phyloP scores from a whole-genome alignment of 2,113 vertebrate genomes.

The Lynx canadensis region DNA sequence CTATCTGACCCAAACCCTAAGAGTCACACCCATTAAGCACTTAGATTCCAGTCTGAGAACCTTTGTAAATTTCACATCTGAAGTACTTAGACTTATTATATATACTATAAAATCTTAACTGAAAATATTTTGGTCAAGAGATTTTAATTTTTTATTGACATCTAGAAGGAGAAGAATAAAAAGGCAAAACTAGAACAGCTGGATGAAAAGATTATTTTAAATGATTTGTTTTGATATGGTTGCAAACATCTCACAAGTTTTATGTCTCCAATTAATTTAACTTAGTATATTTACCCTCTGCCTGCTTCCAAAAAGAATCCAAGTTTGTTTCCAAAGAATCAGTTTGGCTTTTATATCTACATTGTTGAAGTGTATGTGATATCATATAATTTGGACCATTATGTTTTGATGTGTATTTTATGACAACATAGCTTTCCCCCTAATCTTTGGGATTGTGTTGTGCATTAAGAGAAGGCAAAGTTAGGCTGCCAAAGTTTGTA shows the following conservation, averaged over 20 bases:
- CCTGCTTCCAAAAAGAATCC: slow-evolving; percentile 48
- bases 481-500: background rate
- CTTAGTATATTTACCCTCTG: slow-evolving; percentile 49
- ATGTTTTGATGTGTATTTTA: slow-evolving; percentile 49
- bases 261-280: slow-evolving; percentile 49
- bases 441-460: slow-evolving; percentile 33
- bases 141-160: slow-evolving; percentile 51
- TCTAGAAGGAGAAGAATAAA: slow-evolving; percentile 8
- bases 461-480: slow-evolving; percentile 32
- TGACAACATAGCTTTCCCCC: background rate
- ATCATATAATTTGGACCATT: slow-evolving; percentile 43
- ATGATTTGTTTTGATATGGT: slow-evolving; percentile 44
- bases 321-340: slow-evolving; percentile 51
- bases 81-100: slow-evolving; percentile 39
- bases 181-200: slow-evolving; percentile 28
- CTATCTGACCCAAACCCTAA: background rate
- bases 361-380: slow-evolving; percentile 25
- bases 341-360: slow-evolving; percentile 37
- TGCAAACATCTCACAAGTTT: slow-evolving; percentile 43
- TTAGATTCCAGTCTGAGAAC: slow-evolving; percentile 7
- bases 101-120: slow-evolving; percentile 52
- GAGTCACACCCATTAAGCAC: slow-evolving; percentile 6
- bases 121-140: slow-evolving; percentile 44
- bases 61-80: slow-evolving; percentile 43
- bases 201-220: slow-evolving; percentile 41